Evolutionary conservation across 2,888 invertebrate genomes (phyloP).

Genomic region (Osedax fenrisi): DNA sequence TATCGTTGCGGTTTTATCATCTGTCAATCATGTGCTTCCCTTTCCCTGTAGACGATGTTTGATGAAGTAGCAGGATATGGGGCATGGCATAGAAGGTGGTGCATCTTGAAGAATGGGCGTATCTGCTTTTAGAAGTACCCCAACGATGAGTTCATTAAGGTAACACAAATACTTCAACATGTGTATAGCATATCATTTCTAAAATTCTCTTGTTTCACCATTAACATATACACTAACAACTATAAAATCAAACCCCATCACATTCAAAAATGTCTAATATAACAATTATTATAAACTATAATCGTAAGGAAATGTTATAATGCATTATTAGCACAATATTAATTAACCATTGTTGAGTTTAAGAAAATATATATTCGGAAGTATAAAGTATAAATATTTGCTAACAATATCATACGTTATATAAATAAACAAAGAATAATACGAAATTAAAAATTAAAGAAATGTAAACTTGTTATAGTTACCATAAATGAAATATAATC

Average conservation of each 20-base stretch:
- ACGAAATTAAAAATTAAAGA: too few relatives aligned
- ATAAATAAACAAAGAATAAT: too few relatives aligned
- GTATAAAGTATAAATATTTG: too few relatives aligned
- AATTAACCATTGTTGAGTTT: too few relatives aligned
- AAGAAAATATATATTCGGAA: too few relatives aligned
- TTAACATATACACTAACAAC: not conserved
- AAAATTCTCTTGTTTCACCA: not conserved
- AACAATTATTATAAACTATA: not conserved
- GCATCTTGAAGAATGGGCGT: constrained; percentile 65
- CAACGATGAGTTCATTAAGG: constrained; percentile 76
- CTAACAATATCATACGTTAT: too few relatives aligned
- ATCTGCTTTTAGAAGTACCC: constrained; percentile 91
- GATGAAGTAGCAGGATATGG: constrained; percentile 87
- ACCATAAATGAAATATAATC: too few relatives aligned
- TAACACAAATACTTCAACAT: constrained; percentile 31
- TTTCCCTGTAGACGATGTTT: constrained; percentile 64
- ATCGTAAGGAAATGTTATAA: too few relatives aligned
- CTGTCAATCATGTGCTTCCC: not conserved
- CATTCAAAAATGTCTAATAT: not conserved
- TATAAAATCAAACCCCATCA: too few relatives aligned
- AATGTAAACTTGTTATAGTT: too few relatives aligned
- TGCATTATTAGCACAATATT: too few relatives aligned
- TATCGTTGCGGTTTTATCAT: not conserved
- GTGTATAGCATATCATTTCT: not conserved
- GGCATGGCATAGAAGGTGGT: constrained; percentile 93